These are phyloP conservation scores for Eustalomyia histrio DNA, from an alignment of 2,888 invertebrate species.

Conservation along the genomic window DNA sequence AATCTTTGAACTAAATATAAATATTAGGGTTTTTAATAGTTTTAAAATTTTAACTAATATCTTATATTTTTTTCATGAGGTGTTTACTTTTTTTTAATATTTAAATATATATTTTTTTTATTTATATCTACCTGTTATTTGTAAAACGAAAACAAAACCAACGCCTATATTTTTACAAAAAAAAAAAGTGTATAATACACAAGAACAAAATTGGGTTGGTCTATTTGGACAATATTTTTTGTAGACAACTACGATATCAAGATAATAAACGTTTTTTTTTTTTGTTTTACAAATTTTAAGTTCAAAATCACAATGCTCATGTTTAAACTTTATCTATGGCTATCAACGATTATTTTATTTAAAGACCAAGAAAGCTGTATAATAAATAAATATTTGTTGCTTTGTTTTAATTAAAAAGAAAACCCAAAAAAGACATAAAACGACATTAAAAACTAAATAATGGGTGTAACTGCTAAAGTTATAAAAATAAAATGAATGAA, in stretches of 20 bases:
- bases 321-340: neutral
- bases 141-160: neutral
- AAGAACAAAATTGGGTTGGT: slow-evolving; percentile 1
- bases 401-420: neutral
- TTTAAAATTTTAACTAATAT: too few relatives aligned
- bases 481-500: neutral
- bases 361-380: neutral
- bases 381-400: neutral
- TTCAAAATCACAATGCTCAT: neutral
- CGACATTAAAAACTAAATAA: neutral
- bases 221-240: slow-evolving; percentile 4
- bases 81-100: too few relatives aligned
- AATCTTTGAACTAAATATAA: too few relatives aligned
- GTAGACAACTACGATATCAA: neutral
- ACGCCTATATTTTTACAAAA: neutral
- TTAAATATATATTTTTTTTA: too few relatives aligned
- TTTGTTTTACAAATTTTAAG: neutral
- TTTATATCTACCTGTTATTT: neutral
- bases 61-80: too few relatives aligned
- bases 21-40: too few relatives aligned
- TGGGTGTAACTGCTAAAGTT: neutral
- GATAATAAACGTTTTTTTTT: neutral
- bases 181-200: neutral
- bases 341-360: neutral
- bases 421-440: neutral